A percentile compares a stretch with the other conserved stretches of the same genome.
Evolutionary conservation across 2,888 invertebrate genomes (phyloP).

Genomic region (Parascotia fuliginaria): DNA sequence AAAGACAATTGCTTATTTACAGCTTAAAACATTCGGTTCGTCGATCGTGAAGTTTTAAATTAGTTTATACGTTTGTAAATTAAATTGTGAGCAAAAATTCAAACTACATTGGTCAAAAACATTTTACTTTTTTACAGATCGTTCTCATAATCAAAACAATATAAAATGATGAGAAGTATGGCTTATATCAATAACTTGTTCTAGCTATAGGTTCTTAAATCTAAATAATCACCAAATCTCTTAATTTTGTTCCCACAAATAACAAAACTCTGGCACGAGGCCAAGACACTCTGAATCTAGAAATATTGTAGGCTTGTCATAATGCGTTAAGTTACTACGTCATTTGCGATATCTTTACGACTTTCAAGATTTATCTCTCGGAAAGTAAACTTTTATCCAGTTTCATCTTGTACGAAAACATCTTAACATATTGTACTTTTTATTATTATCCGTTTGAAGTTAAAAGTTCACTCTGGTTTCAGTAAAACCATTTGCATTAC

Average conservation of each 20-base stretch:
- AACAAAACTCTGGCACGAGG: neutral
- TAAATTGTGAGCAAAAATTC: no score
- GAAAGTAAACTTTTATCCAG: constrained; percentile 1
- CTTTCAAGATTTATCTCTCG: neutral
- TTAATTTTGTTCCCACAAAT: neutral
- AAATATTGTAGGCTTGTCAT: constrained; percentile 1
- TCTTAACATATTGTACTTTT: neutral
- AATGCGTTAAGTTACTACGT: constrained; percentile 5
- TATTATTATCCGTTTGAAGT: neutral
- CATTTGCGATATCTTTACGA: constrained; percentile 5
- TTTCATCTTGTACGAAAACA: neutral
- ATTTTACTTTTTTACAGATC: no score
- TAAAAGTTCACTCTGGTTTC: neutral
- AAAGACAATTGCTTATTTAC: no score
- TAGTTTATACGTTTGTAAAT: no score
- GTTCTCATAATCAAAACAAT: no score
- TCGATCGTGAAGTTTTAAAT: no score
- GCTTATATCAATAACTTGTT: no score
- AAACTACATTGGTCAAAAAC: no score
- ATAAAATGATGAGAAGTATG: no score
- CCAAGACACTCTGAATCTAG: constrained; percentile 1
- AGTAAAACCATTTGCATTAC: no score
- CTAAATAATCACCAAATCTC: neutral
- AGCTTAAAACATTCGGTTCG: no score
- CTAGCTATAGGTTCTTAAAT: no score